Base-by-base conservation (phyloP, 2,797 vertebrate species). In the Bradypodion pumilum region DNA sequence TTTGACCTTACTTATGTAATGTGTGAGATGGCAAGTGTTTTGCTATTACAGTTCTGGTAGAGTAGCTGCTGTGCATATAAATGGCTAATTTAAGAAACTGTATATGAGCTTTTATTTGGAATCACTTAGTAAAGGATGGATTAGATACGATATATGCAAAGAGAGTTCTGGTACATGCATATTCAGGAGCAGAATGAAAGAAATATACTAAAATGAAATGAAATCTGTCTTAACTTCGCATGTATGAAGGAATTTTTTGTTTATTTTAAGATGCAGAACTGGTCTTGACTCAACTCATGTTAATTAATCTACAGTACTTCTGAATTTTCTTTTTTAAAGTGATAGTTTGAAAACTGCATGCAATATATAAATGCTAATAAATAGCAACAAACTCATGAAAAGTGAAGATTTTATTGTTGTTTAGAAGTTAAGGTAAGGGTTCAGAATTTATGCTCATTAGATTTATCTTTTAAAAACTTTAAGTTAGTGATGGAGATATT, bases 61-160 rank as follows among this genome's bases (percentile, higher is more conserved):
- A 86, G 27, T 42, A 63, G 66, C 42, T 76, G 44, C 49, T 66
- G 7, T 80, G 78, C 77, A 77, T 78, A 82, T 78, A 82, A 86
- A 82, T 78, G 59, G 23, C 59, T 65, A 44, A 77, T 82, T 70
- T 49, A 70, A 81, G 59, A 78, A 68, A 77, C 29, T 49, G 40
- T 81, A 76, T 83, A 82, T 72, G 74, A 84, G 49, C n/a, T 42
- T 49, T 77, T 74, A 74, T 75, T 75, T 86, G n/a, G 49, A 37
- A 68, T 65, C 12, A 37, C 32, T 86, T 74, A 84, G 40, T 84
- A 70, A 83, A 82, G 4, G 32, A 63, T 0, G 74, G 21, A 72
- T 80, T 60, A 70, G 32, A 80, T 66, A 65, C 79, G n/a, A 66
- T 56, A 60, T 81, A 62, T 76, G 32, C 32, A 76, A 60, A 77